Percentiles rank a stretch among this genome's conserved stretches.
Conservation (phyloP, 2,888 invertebrate genomes). For the Dicyrtomina minuta region DNA sequence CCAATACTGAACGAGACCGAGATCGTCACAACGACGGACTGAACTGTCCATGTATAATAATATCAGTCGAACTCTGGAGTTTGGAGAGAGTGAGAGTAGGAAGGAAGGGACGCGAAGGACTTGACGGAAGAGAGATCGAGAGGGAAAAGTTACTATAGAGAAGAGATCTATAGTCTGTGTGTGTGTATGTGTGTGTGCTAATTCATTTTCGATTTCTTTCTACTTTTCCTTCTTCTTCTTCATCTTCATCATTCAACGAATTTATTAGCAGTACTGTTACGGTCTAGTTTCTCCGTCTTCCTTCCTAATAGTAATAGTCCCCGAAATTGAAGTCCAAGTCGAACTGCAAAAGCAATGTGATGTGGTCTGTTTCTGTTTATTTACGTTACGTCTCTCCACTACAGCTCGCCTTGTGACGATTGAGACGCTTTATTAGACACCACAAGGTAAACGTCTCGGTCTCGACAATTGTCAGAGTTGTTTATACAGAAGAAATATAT, state of each 20-base stretch:
- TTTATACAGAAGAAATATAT: no score
- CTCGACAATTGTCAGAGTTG: no score
- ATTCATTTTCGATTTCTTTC: not conserved
- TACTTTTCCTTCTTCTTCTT: not conserved
- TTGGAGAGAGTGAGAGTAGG: no score
- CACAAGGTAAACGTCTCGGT: not conserved
- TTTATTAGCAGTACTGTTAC: not conserved
- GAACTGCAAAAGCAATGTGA: not conserved
- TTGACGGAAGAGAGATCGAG: no score
- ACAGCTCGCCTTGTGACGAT: no score
- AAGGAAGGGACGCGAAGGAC: no score
- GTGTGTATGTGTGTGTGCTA: not conserved
- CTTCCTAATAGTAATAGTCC: not conserved
- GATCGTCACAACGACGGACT: no score
- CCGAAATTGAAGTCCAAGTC: not conserved
- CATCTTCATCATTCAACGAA: not conserved
- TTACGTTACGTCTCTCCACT: not conserved
- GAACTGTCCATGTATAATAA: no score
- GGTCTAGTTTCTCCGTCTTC: not conserved
- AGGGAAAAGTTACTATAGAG: no score
- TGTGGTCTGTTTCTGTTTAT: not conserved
- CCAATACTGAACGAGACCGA: no score
- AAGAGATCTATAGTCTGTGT: no score
- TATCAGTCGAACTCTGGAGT: no score
- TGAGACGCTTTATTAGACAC: conserved; percentile 2